Evolutionary conservation across 2,113 vertebrate genomes (phyloP).

Genomic region (Pterophyllum scalare): DNA sequence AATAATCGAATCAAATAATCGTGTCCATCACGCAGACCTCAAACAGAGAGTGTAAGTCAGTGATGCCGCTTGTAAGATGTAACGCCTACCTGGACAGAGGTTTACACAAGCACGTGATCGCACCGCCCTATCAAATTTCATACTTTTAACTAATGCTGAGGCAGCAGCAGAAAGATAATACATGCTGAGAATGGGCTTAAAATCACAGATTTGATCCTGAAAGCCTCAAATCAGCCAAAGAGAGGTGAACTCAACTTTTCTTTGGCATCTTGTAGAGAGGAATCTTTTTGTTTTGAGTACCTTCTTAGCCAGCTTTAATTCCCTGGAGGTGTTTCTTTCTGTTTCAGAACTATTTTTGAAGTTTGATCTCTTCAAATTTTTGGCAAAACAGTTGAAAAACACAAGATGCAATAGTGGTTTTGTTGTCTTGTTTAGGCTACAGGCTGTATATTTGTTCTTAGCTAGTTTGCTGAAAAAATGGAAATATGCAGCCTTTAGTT

Average conservation of each 20-base stretch:
- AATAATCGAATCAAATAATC: background rate
- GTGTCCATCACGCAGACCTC: background rate
- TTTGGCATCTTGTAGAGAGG: background rate
- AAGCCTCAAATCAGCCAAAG: background rate
- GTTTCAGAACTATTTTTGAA: background rate
- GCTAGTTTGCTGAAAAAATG: background rate
- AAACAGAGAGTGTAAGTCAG: background rate
- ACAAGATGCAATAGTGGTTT: background rate
- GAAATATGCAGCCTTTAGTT: background rate
- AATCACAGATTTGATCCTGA: background rate
- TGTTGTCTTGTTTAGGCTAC: background rate
- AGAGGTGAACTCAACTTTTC: background rate
- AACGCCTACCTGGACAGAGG: background rate
- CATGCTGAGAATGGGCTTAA: background rate
- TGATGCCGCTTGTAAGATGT: background rate
- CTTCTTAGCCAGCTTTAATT: background rate
- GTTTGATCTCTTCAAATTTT: background rate
- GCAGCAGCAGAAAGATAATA: too few relatives aligned
- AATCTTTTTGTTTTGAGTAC: background rate
- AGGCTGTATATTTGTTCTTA: background rate
- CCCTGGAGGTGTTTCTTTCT: background rate
- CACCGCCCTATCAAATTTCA: background rate
- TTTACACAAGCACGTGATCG: background rate
- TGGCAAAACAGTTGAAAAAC: background rate
- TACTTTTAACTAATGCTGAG: too few relatives aligned